These are phyloP conservation scores for Cromileptes altivelis DNA, from an alignment of 2,113 vertebrate genomes.

Conservation along the genomic window DNA sequence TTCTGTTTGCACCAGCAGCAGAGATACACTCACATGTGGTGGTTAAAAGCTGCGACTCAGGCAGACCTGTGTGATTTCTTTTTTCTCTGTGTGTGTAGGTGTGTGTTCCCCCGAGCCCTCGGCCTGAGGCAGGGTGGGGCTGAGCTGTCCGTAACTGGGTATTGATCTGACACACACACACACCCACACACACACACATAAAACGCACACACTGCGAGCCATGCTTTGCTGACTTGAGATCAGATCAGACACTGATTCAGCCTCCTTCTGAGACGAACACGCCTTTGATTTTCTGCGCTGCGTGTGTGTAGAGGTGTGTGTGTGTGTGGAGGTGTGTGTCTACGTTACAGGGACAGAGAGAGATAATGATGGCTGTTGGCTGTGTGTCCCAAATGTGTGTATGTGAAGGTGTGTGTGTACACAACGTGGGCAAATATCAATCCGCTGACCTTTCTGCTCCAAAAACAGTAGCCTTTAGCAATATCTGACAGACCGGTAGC, in stretches of 20 bases:
- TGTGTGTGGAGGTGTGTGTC: not conserved
- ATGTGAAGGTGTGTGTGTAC: not conserved
- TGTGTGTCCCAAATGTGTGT: not conserved
- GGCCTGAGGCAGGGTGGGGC: constrained; percentile 45
- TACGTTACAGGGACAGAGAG: constrained; percentile 13
- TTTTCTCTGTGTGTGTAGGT: not conserved
- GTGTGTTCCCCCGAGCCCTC: constrained; percentile 13
- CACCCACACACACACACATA: constrained; percentile 15
- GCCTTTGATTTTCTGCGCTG: constrained; percentile 54
- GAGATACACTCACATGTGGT: constrained; percentile 14
- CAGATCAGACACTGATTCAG: constrained; percentile 55
- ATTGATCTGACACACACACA: constrained; percentile 69
- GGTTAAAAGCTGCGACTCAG: constrained; percentile 37
- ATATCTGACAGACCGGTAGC: not conserved
- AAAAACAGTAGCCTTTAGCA: constrained; percentile 25
- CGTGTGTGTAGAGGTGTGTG: not conserved
- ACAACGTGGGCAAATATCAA: constrained; percentile 29
- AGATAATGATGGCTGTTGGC: constrained; percentile 48
- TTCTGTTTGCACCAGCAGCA: constrained; percentile 13
- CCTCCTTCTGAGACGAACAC: constrained; percentile 46
- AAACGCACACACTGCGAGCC: constrained; percentile 31
- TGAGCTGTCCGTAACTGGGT: constrained; percentile 60
- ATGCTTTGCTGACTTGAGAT: constrained; percentile 55
- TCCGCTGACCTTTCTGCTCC: constrained; percentile 43
- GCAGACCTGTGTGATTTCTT: constrained; percentile 18